A percentile compares a stretch with the other conserved stretches of the same genome.
phyloP scores from a whole-genome alignment of 92 coral and sea anemone genomes.

The Umimayanthus kanabou region DNA sequence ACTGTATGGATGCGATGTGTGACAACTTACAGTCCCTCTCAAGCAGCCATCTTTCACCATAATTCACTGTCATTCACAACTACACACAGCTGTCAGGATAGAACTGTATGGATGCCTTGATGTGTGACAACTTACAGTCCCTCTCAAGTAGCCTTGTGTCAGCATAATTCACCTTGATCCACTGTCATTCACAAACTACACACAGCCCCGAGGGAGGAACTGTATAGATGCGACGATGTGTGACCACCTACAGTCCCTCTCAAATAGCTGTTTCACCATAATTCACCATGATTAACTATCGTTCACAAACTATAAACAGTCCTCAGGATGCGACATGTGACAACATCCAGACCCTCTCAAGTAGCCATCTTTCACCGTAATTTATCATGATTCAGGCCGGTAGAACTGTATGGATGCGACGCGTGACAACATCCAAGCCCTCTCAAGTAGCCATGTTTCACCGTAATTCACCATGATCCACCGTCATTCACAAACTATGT shows the following conservation, averaged over 20 bases:
- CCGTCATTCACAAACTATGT: conserved; percentile 1
- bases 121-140: background rate
- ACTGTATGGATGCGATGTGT: conserved; percentile 57
- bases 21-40: background rate
- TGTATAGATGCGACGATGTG: conserved; percentile 25
- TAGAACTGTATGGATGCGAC: conserved; percentile 62
- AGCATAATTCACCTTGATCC: background rate
- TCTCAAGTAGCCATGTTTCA: background rate
- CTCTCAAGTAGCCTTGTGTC: background rate
- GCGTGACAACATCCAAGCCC: background rate
- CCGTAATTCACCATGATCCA: background rate
- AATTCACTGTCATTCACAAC: background rate
- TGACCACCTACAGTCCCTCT: no score
- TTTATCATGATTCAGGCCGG: no score
- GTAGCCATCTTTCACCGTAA: no score
- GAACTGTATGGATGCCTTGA: no score
- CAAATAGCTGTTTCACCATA: background rate
- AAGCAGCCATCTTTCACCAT: background rate
- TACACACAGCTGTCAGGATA: no score
- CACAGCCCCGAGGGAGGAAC: conserved; percentile 59
- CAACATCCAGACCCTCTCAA: background rate
- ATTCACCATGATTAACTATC: no score
- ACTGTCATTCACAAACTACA: conserved; percentile 8
- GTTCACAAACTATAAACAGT: no score
- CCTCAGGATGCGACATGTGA: no score